A percentile compares a stretch with the other conserved stretches of the same genome.
These are phyloP conservation scores for Anthophora plumipes DNA, from an alignment of 2,888 invertebrate species.

Conservation along the genomic window DNA sequence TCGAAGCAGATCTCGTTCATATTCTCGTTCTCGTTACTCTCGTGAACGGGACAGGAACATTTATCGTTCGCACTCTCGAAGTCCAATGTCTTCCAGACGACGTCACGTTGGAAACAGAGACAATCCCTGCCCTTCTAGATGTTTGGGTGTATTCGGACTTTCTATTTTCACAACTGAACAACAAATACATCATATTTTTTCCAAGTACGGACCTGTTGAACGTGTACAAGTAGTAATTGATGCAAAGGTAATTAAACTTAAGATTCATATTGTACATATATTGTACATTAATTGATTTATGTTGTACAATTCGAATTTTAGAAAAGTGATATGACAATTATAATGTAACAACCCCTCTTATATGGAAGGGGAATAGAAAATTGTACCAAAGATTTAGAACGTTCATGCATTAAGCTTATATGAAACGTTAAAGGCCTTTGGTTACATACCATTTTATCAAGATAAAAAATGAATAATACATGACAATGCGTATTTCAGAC, in stretches of 20 bases:
- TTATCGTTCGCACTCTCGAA: slow-evolving; percentile 89
- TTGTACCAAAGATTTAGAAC: slow-evolving; percentile 81
- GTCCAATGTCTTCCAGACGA: slow-evolving; percentile 93
- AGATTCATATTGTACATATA: neutral
- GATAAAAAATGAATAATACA: neutral
- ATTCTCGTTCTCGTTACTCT: slow-evolving; percentile 85
- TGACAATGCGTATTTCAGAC: slow-evolving; percentile 87
- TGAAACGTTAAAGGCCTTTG: slow-evolving; percentile 82
- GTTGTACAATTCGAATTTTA: too few relatives aligned
- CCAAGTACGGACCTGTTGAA: slow-evolving; percentile 96
- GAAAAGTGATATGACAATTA: too few relatives aligned
- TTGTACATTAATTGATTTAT: too few relatives aligned
- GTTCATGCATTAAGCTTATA: slow-evolving; percentile 74
- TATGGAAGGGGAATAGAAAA: slow-evolving; percentile 69
- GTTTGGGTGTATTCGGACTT: slow-evolving; percentile 97
- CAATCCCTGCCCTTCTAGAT: slow-evolving; percentile 94
- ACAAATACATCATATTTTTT: slow-evolving; percentile 96
- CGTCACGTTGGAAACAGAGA: slow-evolving; percentile 93
- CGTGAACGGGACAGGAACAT: slow-evolving; percentile 87
- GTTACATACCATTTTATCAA: slow-evolving; percentile 66
- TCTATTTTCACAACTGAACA: slow-evolving; percentile 97
- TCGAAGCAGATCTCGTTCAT: slow-evolving; percentile 88
- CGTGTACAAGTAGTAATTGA: slow-evolving; percentile 97
- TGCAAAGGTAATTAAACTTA: slow-evolving; percentile 93
- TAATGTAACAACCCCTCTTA: slow-evolving; percentile 18